A percentile compares a stretch with the other conserved stretches of the same genome.
phyloP scores from a whole-genome alignment of 2,113 vertebrate species.

The Chlorocebus sabaeus region DNA sequence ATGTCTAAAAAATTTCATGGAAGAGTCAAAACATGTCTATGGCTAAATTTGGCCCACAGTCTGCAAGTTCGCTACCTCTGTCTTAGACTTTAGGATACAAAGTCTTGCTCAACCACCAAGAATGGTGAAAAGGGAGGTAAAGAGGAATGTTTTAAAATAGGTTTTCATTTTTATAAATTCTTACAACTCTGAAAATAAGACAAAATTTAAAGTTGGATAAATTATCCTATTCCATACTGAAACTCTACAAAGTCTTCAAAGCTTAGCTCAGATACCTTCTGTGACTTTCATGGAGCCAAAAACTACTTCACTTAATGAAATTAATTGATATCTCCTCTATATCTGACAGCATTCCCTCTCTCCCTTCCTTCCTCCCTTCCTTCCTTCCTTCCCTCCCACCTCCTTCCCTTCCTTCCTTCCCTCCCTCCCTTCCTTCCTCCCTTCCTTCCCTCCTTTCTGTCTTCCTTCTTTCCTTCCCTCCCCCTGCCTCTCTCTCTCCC shows the following conservation, averaged over 20 bases:
- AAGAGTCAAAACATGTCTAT: not conserved
- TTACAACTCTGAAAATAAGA: not conserved
- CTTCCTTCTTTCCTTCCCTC: too few species aligned
- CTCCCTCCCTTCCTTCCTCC: too few species aligned
- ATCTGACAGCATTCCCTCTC: rapidly evolving
- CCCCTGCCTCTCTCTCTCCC: rapidly evolving
- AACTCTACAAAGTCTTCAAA: not conserved
- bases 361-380: too few species aligned
- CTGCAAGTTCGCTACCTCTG: not conserved
- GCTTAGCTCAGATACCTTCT: not conserved
- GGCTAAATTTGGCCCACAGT: not conserved
- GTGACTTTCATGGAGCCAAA: not conserved
- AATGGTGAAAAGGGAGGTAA: not conserved
- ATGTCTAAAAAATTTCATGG: not conserved
- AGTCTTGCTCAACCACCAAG: not conserved
- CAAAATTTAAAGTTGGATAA: not conserved
- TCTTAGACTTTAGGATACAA: not conserved
- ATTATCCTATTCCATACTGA: not conserved
- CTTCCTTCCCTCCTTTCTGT: not conserved
- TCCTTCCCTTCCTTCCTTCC: not conserved
- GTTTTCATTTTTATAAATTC: not conserved
- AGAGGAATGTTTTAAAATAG: not conserved
- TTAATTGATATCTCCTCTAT: not conserved
- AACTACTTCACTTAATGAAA: not conserved
- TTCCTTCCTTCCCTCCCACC: too few species aligned